phyloP scores from a whole-genome alignment of 2,888 invertebrate species.

The Zeuzera pyrina region DNA sequence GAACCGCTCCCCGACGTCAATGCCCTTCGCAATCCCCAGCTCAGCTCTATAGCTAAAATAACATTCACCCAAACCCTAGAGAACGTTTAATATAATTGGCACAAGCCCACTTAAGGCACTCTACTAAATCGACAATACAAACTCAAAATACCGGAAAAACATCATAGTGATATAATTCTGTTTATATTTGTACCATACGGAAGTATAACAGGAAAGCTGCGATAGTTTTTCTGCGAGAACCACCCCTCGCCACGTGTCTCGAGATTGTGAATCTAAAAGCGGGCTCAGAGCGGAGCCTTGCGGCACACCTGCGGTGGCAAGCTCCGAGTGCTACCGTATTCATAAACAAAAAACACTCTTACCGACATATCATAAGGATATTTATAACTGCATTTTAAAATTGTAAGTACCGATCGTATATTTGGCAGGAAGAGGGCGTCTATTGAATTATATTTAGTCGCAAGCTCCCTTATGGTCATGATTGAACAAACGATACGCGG shows the following conservation, averaged over 20 bases:
- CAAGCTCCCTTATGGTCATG: slow-evolving; percentile 57
- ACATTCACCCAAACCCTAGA: slow-evolving; percentile 9
- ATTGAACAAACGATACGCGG: slow-evolving; percentile 61
- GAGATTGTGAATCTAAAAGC: slow-evolving; percentile 60
- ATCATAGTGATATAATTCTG: slow-evolving; percentile 64
- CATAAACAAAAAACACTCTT: slow-evolving; percentile 25
- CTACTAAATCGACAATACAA: slow-evolving; percentile 43
- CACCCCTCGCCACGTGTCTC: slow-evolving; percentile 63
- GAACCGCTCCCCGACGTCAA: not conserved
- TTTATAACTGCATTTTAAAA: slow-evolving; percentile 14
- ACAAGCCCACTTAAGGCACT: slow-evolving; percentile 47
- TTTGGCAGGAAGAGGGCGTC: slow-evolving; percentile 72
- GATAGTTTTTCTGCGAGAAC: slow-evolving; percentile 57
- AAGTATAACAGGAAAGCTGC: slow-evolving; percentile 53
- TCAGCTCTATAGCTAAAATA: slow-evolving; percentile 4
- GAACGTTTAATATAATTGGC: slow-evolving; percentile 42
- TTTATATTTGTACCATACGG: slow-evolving; percentile 64
- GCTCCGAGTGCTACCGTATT: slow-evolving; percentile 14
- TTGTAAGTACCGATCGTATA: slow-evolving; percentile 46
- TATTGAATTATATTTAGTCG: slow-evolving; percentile 69
- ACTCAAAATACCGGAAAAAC: slow-evolving; percentile 64
- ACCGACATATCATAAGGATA: slow-evolving; percentile 24
- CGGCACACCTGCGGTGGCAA: slow-evolving; percentile 57
- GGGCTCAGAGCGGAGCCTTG: slow-evolving; percentile 52
- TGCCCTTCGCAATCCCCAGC: not conserved